Base-by-base conservation (phyloP, 2,888 invertebrate species). In the Minunthozetes semirufus region DNA sequence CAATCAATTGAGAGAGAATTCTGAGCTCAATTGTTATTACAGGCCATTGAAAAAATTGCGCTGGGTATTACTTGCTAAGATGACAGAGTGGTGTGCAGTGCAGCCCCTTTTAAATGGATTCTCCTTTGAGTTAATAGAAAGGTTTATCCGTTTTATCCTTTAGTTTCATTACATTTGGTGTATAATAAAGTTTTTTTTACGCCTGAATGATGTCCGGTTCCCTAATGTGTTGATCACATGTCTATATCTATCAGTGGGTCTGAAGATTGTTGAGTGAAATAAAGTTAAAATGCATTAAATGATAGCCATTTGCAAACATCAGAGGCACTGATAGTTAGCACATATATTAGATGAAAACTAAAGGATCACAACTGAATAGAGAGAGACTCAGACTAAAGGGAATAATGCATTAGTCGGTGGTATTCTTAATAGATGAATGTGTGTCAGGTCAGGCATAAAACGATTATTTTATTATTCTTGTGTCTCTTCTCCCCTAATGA, bases 251-350 rank as follows among this genome's bases (percentile, higher is more conserved):
- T 19, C n/a, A 19, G 3, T 6, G 50, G 11, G 11, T 42, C 42
- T 42, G 42, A 42, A 42, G 42, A 42, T 42, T 50, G n/a, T 50
- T 50, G 19, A 50, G 50, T 50, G 50, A 17, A 50, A 19, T 50
- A 50, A 50, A 50, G 50, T 50, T 50, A 50, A 50, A 56, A 56
- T 56, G 56, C 22, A 56, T 56, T 56, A 56, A 56, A 25, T 56
- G 56, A 56, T 56, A 56, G 56, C 25, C 22, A 25, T 56, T 56
- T 56, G 56, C 22, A 56, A 25, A 56, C 56, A 56, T 2, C 56
- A 56, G 56, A 25, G 11, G 8, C 42, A 42, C 42, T 42, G 42
- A 42, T 42, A 33, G 33, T 33, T 33, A 42, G 42, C 42, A 42
- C 42, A 42, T 42, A 42, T 42, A 42, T 42, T 42, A 42, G 42